Evolutionary conservation across 30 jellyfish, hydroid and myxozoan genomes (phyloP), one percentile per base, ranked within the genome.

Genomic region (Aurelia aurita complex sp. Pacific): DNA sequence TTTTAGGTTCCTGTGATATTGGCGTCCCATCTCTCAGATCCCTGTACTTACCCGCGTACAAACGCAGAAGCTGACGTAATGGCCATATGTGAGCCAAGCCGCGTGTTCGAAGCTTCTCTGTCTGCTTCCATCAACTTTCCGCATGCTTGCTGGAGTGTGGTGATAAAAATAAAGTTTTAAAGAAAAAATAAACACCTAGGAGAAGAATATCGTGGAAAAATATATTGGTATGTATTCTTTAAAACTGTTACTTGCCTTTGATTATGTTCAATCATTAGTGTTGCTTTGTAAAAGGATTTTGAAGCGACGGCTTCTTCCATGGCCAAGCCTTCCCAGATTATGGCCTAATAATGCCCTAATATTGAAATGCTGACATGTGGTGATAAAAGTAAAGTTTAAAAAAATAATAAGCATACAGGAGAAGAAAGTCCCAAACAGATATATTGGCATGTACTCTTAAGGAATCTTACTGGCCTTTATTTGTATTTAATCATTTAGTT

Each of bases 81-180:
- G 17, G 73, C 87, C 87, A 53, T 55, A 84, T 32, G 87, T 73
- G 87, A 84, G 85, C 75, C 87, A 84, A 84, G 93, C 93, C 93
- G 93, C 93, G 93, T 84, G 93, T 34, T 84, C 53, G 76, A 36
- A 64, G 93, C 93, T 84, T 84, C 93, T 84, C 82, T 84, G 69
- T 42, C 60, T 17, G 55, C 64, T 57, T 40, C 35, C 38, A 19
- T 67, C 64, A 18, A 59, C 29, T 23, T 51, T 62, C 85, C 73
- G 81, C 66, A 67, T 70, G 80, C 42, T 70, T 12, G 80, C n/a
- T 70, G 80, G 80, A 33, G 40, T 70, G 80, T 23, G 59, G 50
- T 23, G 62, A 50, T 3, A 55, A 69, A 16, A 69, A 23, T 60
- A 40, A 15, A 65, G 75, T 43, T 65, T 65, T 36, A 43, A 65